phyloP scores from a whole-genome alignment of 2,888 invertebrate species.

The Scaptomyza polygonia region DNA sequence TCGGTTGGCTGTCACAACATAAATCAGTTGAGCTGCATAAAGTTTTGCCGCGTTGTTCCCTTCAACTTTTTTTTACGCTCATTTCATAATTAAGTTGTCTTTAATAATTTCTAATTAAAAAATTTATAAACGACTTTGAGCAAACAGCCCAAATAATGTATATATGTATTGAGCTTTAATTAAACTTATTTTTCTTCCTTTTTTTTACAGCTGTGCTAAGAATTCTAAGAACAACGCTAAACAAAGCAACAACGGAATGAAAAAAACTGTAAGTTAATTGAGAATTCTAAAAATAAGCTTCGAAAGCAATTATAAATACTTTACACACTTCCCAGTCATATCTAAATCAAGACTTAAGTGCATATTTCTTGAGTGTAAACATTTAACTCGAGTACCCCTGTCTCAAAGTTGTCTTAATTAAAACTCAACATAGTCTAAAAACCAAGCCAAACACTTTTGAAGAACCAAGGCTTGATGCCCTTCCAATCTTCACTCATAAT shows the following conservation, averaged over 20 bases:
- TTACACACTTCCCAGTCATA: background rate
- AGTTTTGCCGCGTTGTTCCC: conserved; percentile 11
- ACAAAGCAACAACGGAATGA: conserved; percentile 63
- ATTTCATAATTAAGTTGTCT: conserved; percentile 72
- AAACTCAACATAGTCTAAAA: background rate
- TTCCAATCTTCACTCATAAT: conserved; percentile 33
- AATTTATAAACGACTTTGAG: conserved; percentile 43
- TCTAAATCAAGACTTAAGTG: background rate
- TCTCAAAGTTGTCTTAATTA: conserved; percentile 27
- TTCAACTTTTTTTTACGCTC: conserved; percentile 54
- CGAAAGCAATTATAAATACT: background rate
- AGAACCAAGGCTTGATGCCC: background rate
- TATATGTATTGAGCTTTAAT: conserved; percentile 21
- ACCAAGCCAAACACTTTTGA: background rate
- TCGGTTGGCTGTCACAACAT: conserved; percentile 42
- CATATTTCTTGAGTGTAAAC: background rate
- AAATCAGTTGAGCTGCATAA: conserved; percentile 53
- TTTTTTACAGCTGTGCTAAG: conserved; percentile 53
- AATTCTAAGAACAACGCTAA: conserved; percentile 24
- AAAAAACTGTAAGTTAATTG: conserved; percentile 70
- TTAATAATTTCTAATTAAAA: conserved; percentile 69
- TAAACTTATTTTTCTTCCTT: conserved; percentile 37
- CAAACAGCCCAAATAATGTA: conserved; percentile 8
- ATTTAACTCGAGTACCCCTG: background rate
- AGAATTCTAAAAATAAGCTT: background rate